Evolutionary conservation across 2,113 vertebrate species (phyloP).

Genomic region (Diglossa brunneiventris): DNA sequence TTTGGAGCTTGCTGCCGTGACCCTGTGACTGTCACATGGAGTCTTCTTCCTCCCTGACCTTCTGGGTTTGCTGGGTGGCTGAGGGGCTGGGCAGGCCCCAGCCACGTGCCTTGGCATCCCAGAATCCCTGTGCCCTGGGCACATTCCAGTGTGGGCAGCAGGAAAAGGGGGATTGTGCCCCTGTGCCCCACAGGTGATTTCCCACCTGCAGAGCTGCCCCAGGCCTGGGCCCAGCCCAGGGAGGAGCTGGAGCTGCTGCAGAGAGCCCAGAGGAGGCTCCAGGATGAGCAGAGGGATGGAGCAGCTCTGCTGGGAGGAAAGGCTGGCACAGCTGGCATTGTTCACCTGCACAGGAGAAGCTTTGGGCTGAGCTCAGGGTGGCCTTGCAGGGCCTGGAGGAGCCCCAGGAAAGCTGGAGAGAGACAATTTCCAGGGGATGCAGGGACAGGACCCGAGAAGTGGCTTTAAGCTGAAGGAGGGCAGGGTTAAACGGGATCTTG

Average conservation of each 20-base stretch:
- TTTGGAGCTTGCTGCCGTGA: fast-evolving
- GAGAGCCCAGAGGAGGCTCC: too few species aligned
- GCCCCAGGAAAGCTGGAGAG: too few species aligned
- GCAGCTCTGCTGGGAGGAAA: too few species aligned
- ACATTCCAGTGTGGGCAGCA: background rate
- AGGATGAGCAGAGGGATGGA: too few species aligned
- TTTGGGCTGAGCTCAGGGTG: too few species aligned
- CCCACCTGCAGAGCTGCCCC: background rate
- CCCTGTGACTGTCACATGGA: background rate
- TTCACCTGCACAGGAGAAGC: too few species aligned
- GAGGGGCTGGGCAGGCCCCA: background rate
- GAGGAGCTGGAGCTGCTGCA: background rate
- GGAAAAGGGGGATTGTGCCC: background rate
- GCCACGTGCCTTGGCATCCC: background rate
- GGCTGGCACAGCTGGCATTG: too few species aligned
- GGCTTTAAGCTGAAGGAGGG: too few species aligned
- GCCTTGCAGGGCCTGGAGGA: too few species aligned
- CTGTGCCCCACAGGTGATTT: background rate
- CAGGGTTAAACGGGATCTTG: too few species aligned
- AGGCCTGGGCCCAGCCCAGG: background rate
- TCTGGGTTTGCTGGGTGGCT: background rate
- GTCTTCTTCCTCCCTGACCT: background rate
- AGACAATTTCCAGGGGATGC: too few species aligned
- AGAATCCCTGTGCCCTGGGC: background rate
- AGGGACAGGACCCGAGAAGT: background rate